Evolutionary conservation across 2,113 vertebrate species (phyloP).

Genomic region (Halcyon senegalensis): DNA sequence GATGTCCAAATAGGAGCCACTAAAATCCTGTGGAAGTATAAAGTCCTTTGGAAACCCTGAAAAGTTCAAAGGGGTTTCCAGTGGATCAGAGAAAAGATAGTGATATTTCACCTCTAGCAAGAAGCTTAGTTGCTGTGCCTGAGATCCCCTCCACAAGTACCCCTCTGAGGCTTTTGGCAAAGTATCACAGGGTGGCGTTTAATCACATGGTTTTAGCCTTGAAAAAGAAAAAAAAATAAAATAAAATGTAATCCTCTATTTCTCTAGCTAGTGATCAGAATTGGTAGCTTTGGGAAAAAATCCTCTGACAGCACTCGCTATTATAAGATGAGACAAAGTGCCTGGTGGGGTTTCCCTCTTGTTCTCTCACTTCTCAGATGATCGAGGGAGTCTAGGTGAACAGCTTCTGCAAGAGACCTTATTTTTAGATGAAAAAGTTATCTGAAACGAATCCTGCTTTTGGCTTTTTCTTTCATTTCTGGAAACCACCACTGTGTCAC

Average conservation of each 20-base stretch:
- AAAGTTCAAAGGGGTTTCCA: background rate
- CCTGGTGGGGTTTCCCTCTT: background rate
- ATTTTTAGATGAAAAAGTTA: slow-evolving; percentile 38
- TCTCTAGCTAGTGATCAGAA: background rate
- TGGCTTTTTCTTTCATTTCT: slow-evolving; percentile 26
- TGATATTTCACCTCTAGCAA: background rate
- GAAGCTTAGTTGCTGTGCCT: background rate
- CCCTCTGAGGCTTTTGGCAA: background rate
- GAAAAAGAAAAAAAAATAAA: background rate
- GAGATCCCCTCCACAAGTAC: accelerated
- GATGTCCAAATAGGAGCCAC: background rate
- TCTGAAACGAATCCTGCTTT: background rate
- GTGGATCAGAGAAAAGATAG: background rate
- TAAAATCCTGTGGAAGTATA: background rate
- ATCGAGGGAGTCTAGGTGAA: background rate
- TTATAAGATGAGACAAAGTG: background rate
- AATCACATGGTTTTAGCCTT: background rate
- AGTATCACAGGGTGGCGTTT: background rate
- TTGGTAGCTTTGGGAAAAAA: background rate
- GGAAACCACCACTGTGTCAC: background rate
- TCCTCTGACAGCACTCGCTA: background rate
- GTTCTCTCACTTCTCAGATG: background rate
- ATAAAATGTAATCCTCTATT: background rate
- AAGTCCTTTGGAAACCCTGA: background rate
- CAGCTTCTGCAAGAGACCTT: background rate